These are phyloP conservation scores for Carterocephalus palaemon DNA, from an alignment of 2,888 invertebrate species.

Conservation along the genomic window DNA sequence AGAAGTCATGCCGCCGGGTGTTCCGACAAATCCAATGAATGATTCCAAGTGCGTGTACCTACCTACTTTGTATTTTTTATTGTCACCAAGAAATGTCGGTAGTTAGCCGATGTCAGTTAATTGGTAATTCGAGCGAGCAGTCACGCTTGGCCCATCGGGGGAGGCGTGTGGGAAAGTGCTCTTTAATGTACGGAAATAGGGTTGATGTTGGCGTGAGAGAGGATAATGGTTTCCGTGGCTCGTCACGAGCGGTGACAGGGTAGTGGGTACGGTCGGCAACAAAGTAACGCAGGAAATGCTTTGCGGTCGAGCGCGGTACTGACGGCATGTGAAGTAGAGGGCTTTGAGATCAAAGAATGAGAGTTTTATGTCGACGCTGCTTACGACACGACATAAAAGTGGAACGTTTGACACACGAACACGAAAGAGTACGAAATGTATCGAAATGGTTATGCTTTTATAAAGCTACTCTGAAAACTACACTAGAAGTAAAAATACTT, in stretches of 20 bases:
- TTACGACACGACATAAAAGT: no score
- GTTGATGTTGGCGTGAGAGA: constrained; percentile 9
- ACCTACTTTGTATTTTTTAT: constrained; percentile 28
- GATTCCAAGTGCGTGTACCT: constrained; percentile 1
- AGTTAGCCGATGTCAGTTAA: constrained; percentile 47
- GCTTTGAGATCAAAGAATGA: no score
- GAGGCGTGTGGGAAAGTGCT: constrained; percentile 20
- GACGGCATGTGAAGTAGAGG: no score
- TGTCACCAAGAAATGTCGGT: constrained; percentile 41
- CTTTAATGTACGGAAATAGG: constrained; percentile 20
- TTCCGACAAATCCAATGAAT: constrained; percentile 1
- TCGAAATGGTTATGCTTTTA: no score
- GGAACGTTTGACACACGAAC: no score
- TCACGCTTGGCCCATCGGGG: constrained; percentile 39
- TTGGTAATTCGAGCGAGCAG: constrained; percentile 48
- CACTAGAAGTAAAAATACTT: no score
- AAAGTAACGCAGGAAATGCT: constrained; percentile 15
- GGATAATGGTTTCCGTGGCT: constrained; percentile 36
- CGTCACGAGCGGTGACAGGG: constrained; percentile 39
- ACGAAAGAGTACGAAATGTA: no score
- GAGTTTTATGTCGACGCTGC: no score
- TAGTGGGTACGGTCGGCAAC: constrained; percentile 15
- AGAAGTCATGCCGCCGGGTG: no score
- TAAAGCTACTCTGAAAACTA: no score
- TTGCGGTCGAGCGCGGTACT: neutral